Base-by-base conservation (phyloP, 2,888 invertebrate genomes). In the Troides helena region DNA sequence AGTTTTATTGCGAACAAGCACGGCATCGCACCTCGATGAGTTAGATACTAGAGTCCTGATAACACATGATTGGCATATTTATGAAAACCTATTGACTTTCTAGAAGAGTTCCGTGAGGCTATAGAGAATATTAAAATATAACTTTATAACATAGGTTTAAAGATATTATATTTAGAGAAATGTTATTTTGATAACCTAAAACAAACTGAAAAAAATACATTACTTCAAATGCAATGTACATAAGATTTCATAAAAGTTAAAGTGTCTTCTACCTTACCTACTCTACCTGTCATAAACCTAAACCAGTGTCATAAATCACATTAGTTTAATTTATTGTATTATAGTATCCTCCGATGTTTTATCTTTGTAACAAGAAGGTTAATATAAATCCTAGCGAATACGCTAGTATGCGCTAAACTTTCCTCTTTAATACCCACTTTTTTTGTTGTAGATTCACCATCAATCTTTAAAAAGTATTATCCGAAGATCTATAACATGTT, bases 1-100 rank as follows among this genome's bases (percentile, higher is more conserved):
- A 77, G 76, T 81, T 74, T 85, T 83, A 87, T 82, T 80, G 78
- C 81, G 75, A 80, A 78, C 77, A 75, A 82, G 71, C 85, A 86
- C 83, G 85, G 80, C 80, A 85, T 71, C 71, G 68, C 72, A 73
- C 75, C 77, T 76, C 73, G 78, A 79, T 81, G 79, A 74, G 74
- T 79, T 78, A 76, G 75, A 73, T 72, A 68, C 68, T 74, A 72
- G 72, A 72, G 74, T 75, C 72, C 76, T 77, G 74, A 78, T 76
- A 70, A 70, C 67, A 56, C 69, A 64, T 72, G 58, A 70, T 72
- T 71, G 67, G 66, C 68, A 61, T 67, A 72, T 69, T 68, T 72
- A 72, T 69, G 67, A 72, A 69, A 78, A 77, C 80, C 81, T 81
- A 84, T 80, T 79, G 77, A 75, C 75, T 75, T 76, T 76, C 76